A percentile compares a stretch with the other conserved stretches of the same genome.
phyloP scores from a whole-genome alignment of 2,888 invertebrate species.

The Netelia inedita region DNA sequence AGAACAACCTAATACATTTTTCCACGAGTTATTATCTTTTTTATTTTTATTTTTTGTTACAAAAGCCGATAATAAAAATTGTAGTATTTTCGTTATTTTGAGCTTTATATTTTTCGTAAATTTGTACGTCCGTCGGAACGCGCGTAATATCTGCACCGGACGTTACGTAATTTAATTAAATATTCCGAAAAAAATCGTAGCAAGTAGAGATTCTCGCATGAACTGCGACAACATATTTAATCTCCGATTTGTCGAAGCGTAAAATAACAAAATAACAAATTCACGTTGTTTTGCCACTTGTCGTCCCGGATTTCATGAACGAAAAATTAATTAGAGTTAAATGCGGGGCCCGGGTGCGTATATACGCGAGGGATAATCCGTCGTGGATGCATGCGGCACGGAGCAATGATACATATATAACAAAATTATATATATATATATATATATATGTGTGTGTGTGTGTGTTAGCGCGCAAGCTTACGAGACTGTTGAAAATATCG shows the following conservation, averaged over 20 bases:
- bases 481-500: background rate
- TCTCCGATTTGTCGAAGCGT: background rate
- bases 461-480: background rate
- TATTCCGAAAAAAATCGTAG: background rate
- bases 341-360: background rate
- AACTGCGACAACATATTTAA: background rate
- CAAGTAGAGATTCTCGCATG: background rate
- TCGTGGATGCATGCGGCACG: background rate
- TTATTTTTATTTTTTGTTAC: too few relatives aligned
- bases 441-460: background rate
- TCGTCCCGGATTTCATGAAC: background rate
- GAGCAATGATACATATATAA: background rate
- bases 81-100: too few relatives aligned
- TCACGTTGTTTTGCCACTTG: background rate
- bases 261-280: background rate
- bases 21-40: too few relatives aligned
- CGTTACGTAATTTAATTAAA: background rate
- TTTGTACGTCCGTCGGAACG: too few relatives aligned
- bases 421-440: background rate
- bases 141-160: too few relatives aligned
- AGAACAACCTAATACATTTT: too few relatives aligned
- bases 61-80: too few relatives aligned
- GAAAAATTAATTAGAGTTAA: conserved; percentile 21
- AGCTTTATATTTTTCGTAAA: too few relatives aligned
- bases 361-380: background rate